Conservation (phyloP, 1,140 invertebrate species). For the Acromyrmex charruanus region DNA sequence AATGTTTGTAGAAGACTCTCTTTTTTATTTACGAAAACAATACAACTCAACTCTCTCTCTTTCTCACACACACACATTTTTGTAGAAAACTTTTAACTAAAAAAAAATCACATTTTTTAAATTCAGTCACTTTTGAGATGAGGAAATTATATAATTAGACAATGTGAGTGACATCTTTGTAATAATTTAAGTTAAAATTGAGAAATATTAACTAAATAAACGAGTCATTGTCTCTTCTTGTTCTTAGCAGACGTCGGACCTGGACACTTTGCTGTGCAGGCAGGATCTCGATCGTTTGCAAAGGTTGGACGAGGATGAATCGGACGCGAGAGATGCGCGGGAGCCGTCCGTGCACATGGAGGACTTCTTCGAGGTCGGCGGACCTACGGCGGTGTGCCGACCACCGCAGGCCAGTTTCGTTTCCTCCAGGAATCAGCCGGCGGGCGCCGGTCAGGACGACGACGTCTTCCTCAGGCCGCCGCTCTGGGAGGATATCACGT, state of each 20-base stretch:
- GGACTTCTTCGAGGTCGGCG: conserved; percentile 89
- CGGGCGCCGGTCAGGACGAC: conserved; percentile 88
- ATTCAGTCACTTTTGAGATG: too few relatives aligned
- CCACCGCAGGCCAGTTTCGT: conserved; percentile 86
- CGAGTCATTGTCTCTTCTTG: conserved; percentile 44
- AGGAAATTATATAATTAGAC: neutral
- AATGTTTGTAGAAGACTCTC: too few relatives aligned
- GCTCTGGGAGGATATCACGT: conserved; percentile 95
- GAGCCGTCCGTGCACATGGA: conserved; percentile 88
- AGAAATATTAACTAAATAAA: conserved; percentile 2
- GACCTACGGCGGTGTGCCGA: conserved; percentile 73
- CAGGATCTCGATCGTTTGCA: conserved; percentile 87
- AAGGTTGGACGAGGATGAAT: conserved; percentile 87
- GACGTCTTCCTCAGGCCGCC: conserved; percentile 94
- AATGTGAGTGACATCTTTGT: neutral
- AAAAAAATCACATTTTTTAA: too few relatives aligned
- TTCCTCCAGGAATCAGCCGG: conserved; percentile 85
- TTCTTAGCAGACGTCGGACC: conserved; percentile 88
- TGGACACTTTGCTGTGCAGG: conserved; percentile 88
- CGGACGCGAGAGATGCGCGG: conserved; percentile 86
- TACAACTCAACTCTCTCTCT: too few relatives aligned
- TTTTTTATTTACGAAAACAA: too few relatives aligned
- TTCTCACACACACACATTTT: too few relatives aligned
- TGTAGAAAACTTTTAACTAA: too few relatives aligned
- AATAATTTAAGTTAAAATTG: neutral